These are phyloP conservation scores for Thalassoma bifasciatum DNA, from an alignment of 2,113 vertebrate genomes.

Conservation along the genomic window DNA sequence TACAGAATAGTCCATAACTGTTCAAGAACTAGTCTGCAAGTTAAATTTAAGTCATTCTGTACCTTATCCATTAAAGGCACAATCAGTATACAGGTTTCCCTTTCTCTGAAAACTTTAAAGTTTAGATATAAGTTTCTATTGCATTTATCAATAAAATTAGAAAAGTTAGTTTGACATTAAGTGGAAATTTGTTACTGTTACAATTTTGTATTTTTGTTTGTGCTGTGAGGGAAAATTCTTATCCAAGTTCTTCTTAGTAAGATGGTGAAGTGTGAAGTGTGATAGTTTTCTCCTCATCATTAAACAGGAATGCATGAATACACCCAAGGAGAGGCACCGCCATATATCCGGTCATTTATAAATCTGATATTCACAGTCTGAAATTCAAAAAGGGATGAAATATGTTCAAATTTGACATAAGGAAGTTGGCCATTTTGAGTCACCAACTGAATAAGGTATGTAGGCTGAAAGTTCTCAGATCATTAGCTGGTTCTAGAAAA, in stretches of 20 bases:
- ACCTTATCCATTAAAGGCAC: too few species aligned
- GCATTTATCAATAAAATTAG: constrained; percentile 5
- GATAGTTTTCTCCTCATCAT: not conserved
- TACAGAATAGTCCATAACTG: not conserved
- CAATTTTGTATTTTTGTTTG: not conserved
- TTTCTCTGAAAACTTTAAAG: too few species aligned
- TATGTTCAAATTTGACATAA: too few species aligned
- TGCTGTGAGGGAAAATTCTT: not conserved
- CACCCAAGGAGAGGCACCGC: not conserved
- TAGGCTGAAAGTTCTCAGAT: not conserved
- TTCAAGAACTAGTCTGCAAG: too few species aligned
- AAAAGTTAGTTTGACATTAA: constrained; percentile 10
- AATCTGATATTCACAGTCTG: too few species aligned
- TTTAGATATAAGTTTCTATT: too few species aligned
- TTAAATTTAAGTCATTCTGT: too few species aligned
- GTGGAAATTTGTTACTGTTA: not conserved
- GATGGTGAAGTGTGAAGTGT: constrained; percentile 20
- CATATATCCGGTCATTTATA: not conserved
- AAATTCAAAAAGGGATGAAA: too few species aligned
- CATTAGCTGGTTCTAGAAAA: not conserved
- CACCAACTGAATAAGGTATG: not conserved
- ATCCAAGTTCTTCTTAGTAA: not conserved
- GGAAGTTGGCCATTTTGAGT: too few species aligned
- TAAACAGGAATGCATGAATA: not conserved
- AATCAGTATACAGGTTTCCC: too few species aligned